Base-by-base conservation (phyloP, 2,888 invertebrate genomes). In the Archips crataeganus region DNA sequence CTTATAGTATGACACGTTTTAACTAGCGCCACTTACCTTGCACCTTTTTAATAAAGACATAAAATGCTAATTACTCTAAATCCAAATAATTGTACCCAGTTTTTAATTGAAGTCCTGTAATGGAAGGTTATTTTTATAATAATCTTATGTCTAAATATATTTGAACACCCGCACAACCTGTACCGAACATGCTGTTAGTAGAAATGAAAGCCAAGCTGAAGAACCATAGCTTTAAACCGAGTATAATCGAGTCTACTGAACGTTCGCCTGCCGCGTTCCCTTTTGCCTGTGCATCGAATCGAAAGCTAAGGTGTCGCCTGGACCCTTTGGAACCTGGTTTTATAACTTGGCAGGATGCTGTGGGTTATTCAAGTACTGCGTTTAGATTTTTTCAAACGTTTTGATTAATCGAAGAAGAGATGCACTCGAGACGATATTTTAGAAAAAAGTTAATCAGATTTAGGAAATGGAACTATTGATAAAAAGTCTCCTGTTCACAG, bases 91-190 rank as follows among this genome's bases (percentile, higher is more conserved):
- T n/a, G 5, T 45, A 23, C 23, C 10, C 2, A 13, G 15, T 62
- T 42, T 45, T 32, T 11, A 8, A 42, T 9, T 42, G 23, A 42
- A n/a, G 15, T 47, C 34, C 13, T 36, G n/a, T 23, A 36, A 45
- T 34, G 6, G 32, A 47, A 47, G 23, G 6, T 47, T 49, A n/a
- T 34, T 64, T 9, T 11, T 13, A n/a, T 6, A 23, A n/a, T 49
- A 23, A n/a, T 49, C 4, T 36, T n/a, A 10, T 39, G 39, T n/a
- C 5, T 32, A 36, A 10, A 36, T 49, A 65, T 51, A 70, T 32
- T 69, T 75, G 79, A 84, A 85, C 88, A 84, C 90, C 90, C 88
- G 90, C 90, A 90, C 92, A 90, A 70, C 92, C 90, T 63, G 63
- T 49, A 34, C 51, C 51, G n/a, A 8, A n/a, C 90, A 89, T 89